Evolutionary conservation across 2,888 invertebrate species (phyloP).

Genomic region (Portevinia maculata): DNA sequence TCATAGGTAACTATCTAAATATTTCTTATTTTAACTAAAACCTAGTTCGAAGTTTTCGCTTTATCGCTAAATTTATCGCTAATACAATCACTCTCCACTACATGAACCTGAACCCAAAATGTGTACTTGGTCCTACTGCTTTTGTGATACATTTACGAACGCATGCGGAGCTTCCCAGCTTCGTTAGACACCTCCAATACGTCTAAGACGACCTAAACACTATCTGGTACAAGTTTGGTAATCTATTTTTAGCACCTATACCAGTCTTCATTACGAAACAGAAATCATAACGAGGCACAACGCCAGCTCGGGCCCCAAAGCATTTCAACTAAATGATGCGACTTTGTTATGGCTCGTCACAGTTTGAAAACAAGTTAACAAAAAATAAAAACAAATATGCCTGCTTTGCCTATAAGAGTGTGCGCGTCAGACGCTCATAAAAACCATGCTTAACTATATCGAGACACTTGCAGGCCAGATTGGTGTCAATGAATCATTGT

Average conservation of each 20-base stretch:
- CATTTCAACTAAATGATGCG: constrained; percentile 6
- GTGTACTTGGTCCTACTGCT: background rate
- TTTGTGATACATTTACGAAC: background rate
- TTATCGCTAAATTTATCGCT: too few species aligned
- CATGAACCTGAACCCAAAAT: too few species aligned
- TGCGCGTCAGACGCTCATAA: constrained; percentile 2
- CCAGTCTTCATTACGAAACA: background rate
- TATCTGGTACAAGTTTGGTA: background rate
- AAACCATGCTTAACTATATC: constrained; percentile 6
- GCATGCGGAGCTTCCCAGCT: background rate
- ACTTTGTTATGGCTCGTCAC: constrained; percentile 7
- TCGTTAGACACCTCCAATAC: background rate
- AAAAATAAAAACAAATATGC: too few species aligned
- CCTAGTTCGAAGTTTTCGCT: too few species aligned
- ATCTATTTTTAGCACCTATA: constrained; percentile 2
- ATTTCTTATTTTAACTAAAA: too few species aligned
- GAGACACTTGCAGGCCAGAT: constrained; percentile 26
- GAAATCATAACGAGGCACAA: background rate
- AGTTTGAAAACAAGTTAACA: constrained; percentile 7
- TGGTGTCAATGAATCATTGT: constrained; percentile 31
- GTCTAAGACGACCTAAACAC: background rate
- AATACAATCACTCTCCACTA: too few species aligned
- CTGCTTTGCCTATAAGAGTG: background rate
- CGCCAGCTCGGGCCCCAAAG: background rate
- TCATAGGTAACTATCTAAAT: too few species aligned